Conservation (phyloP, 2,797 vertebrate species). For the Lycodopsis pacificus region DNA sequence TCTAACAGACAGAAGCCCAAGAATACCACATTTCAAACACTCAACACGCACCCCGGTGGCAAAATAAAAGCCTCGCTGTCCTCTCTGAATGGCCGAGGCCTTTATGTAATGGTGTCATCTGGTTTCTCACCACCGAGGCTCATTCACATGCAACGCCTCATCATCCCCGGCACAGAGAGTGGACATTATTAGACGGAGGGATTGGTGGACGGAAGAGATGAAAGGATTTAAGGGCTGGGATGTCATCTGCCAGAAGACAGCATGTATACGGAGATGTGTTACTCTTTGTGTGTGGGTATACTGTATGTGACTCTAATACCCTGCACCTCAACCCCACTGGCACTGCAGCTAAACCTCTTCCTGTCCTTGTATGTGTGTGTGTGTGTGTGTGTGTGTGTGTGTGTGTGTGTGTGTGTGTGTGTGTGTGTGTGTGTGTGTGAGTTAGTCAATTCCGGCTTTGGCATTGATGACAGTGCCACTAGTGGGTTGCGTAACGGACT, state of each 20-base stretch:
- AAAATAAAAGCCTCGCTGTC: conserved; percentile 67
- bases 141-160: conserved; percentile 73
- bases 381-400: conserved; percentile 15
- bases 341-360: conserved; percentile 36
- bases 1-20: neutral
- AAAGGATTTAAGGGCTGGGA: conserved; percentile 45
- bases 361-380: conserved; percentile 45
- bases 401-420: too few species aligned
- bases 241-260: conserved; percentile 38
- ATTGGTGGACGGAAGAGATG: conserved; percentile 25
- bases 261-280: conserved; percentile 50
- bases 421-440: too few species aligned
- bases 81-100: conserved; percentile 61
- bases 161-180: conserved; percentile 34
- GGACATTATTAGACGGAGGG: conserved; percentile 28
- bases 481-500: conserved; percentile 67
- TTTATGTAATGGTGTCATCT: conserved; percentile 76
- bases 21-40: conserved; percentile 3
- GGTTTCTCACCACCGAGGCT: conserved; percentile 68
- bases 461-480: conserved; percentile 55
- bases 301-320: conserved; percentile 36
- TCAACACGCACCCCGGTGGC: conserved; percentile 18
- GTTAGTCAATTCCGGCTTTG: conserved; percentile 55
- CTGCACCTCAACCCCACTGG: conserved; percentile 24
- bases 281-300: conserved; percentile 46